Evolutionary conservation across 2,797 vertebrate genomes (phyloP).

Genomic region (Clamator glandarius): DNA sequence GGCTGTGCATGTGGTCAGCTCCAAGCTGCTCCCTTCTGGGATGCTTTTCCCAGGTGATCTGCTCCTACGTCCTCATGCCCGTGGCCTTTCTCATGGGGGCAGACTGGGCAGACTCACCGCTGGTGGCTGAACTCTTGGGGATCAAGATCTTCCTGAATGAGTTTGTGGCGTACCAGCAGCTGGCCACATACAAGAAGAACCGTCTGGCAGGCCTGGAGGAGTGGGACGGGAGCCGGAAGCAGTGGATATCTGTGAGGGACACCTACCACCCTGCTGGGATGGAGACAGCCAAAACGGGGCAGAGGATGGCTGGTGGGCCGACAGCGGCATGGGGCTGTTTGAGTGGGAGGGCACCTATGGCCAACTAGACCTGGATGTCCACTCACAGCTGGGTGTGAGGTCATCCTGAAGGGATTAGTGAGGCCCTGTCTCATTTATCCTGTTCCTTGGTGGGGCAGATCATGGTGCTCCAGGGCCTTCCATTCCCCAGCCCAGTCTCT

Average conservation of each 20-base stretch:
- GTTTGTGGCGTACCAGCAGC: constrained; percentile 90
- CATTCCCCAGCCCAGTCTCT: not conserved
- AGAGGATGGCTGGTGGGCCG: not conserved
- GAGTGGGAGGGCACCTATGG: not conserved
- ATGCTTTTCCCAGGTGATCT: constrained; percentile 84
- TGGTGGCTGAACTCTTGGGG: constrained; percentile 90
- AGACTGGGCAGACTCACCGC: constrained; percentile 84
- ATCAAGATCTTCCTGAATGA: constrained; percentile 95
- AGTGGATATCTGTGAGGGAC: constrained; percentile 88
- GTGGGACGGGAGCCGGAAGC: constrained; percentile 66
- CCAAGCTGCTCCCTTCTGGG: not conserved
- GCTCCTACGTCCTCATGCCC: constrained; percentile 93
- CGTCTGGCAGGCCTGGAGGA: constrained; percentile 82
- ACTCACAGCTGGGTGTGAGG: not conserved
- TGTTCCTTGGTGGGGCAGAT: not conserved
- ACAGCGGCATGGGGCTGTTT: not conserved
- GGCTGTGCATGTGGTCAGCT: not conserved
- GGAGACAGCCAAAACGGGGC: not conserved
- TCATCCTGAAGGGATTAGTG: not conserved
- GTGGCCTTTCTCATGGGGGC: constrained; percentile 94
- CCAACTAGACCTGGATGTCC: not conserved
- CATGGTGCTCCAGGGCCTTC: not conserved
- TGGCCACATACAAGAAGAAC: constrained; percentile 83
- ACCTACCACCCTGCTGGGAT: not conserved
- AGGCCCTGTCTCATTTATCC: not conserved